phyloP scores from a whole-genome alignment of 2,888 invertebrate species.

The Nudaria mundana region DNA sequence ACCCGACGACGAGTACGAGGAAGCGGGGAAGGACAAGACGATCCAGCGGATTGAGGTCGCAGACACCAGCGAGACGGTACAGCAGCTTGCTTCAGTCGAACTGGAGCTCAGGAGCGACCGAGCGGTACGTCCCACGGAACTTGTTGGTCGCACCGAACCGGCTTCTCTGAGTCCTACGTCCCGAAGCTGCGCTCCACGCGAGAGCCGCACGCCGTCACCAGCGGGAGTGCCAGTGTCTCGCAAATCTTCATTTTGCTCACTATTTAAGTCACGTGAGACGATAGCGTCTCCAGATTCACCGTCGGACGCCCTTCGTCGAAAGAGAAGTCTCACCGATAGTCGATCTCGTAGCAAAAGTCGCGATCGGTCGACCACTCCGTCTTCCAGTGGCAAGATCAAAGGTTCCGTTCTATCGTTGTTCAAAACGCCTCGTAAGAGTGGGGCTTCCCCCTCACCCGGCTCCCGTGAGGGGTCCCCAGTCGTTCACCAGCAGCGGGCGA shows the following conservation, averaged over 20 bases:
- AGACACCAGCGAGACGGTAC: conserved; percentile 38
- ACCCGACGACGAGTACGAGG: conserved; percentile 87
- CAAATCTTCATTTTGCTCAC: conserved; percentile 90
- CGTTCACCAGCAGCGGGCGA: conserved; percentile 43
- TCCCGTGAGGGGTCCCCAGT: conserved; percentile 61
- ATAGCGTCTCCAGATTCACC: conserved; percentile 84
- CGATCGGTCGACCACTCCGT: conserved; percentile 82
- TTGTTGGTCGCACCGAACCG: conserved; percentile 50
- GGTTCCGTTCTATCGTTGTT: conserved; percentile 85
- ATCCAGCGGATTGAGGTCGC: conserved; percentile 36
- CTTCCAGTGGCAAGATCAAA: conserved; percentile 79
- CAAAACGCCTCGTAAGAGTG: conserved; percentile 75
- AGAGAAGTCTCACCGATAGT: conserved; percentile 66
- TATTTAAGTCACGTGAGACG: conserved; percentile 88
- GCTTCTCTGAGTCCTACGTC: conserved; percentile 26
- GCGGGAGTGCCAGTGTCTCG: conserved; percentile 83
- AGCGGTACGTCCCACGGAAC: conserved; percentile 61
- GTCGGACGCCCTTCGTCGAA: conserved; percentile 65
- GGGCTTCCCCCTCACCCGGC: conserved; percentile 56
- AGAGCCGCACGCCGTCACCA: conserved; percentile 85
- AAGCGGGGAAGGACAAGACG: conserved; percentile 48
- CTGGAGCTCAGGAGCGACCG: conserved; percentile 44
- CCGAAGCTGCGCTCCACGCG: conserved; percentile 35
- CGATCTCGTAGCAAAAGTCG: conserved; percentile 86
- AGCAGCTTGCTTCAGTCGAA: conserved; percentile 83